Evolutionary conservation across 1,140 invertebrate species (phyloP).

Genomic region (Hyposmocoma kahamanoa): DNA sequence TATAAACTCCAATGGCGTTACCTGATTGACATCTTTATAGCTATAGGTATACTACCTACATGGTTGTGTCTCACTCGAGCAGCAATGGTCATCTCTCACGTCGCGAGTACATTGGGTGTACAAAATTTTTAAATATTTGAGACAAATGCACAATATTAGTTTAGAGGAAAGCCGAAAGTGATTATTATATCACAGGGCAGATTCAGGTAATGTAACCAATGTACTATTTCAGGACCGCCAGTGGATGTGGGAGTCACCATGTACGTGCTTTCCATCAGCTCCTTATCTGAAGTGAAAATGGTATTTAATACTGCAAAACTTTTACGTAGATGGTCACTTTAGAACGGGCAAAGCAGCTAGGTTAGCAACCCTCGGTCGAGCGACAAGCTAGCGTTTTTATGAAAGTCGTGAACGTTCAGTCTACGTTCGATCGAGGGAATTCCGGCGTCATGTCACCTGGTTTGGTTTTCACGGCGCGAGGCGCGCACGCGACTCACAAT

Average conservation of each 20-base stretch:
- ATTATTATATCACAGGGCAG: no score
- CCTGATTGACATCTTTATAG: no score
- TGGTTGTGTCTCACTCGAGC: no score
- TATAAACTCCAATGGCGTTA: no score
- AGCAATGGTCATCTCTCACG: no score
- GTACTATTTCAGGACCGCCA: conserved; percentile 87
- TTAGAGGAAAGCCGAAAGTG: no score
- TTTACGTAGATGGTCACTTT: conserved; percentile 43
- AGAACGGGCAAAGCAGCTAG: conserved; percentile 27
- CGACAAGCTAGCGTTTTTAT: conserved; percentile 15
- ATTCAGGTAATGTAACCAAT: conserved; percentile 30
- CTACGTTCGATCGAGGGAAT: conserved; percentile 39
- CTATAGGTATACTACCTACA: no score
- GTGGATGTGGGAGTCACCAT: conserved; percentile 97
- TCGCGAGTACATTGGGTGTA: no score
- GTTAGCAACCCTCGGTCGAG: conserved; percentile 46
- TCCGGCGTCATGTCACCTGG: conserved; percentile 51
- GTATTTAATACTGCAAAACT: conserved; percentile 76
- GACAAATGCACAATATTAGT: no score
- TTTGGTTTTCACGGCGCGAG: conserved; percentile 59
- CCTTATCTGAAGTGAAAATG: conserved; percentile 98
- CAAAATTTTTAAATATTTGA: no score
- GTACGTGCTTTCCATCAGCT: conserved; percentile 98
- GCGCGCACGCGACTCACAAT: conserved; percentile 37
- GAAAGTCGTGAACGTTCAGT: conserved; percentile 15